Base-by-base conservation (phyloP, 2,113 vertebrate genomes). In the Heteronetta atricapilla region DNA sequence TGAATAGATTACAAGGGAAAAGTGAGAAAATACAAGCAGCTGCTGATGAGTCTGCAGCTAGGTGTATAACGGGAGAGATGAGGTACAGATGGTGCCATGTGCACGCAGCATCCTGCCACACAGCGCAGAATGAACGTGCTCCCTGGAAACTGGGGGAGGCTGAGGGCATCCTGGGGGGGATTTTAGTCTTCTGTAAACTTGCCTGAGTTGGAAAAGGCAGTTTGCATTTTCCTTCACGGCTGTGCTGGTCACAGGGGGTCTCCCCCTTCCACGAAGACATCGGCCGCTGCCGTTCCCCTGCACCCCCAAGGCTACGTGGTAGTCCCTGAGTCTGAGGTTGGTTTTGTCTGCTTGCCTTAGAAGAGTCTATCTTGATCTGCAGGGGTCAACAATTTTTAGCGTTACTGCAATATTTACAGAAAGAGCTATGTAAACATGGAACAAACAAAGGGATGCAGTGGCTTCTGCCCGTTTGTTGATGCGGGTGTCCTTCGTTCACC, bases 201-300 rank as follows among this genome's bases (percentile, higher is more conserved):
- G 26, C 29, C 53, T 75, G 60, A 2, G 38, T 81, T 59, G 11
- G 56, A 14, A 33, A 10, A 79, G 62, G 38, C 63, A 52, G 40
- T 13, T 70, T 66, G 72, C 13, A 2, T 38, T 78, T 76, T 72
- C 52, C 23, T 79, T 58, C 56, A 38, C 42, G 46, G 60, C 29
- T 13, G 22, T 46, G 38, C 74, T 79, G 1, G 4, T 33, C 1
- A 0, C 16, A 15, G 17, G 1, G 26, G 14, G 10, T 59, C 40
- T 78, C 25, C 28, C 56, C 66, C 36, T 2, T 78, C 55, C 1
- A 7, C 55, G 8, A 4, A 9, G 38, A 29, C 40, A 5, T 28
- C 0, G 2, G 1, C 7, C 0, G 0, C 33, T 2, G 4, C 33
- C 7, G 5, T 23, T 33, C 28, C 18, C 56, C 42, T 1, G 0